Conservation (phyloP, 2,797 vertebrate species). For the Paratrypauchen microcephalus region DNA sequence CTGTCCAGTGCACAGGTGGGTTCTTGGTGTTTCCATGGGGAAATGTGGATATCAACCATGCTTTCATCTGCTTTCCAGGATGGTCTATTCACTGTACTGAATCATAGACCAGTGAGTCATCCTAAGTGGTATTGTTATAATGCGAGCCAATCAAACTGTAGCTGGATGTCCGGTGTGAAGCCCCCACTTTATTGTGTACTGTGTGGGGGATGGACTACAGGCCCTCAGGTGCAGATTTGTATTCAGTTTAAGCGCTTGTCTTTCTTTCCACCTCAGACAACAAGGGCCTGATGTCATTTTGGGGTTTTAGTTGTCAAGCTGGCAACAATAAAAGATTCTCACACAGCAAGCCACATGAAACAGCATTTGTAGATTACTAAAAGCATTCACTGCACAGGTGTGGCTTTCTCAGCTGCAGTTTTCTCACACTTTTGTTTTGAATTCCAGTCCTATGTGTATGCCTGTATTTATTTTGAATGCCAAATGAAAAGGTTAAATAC, state of each 20-base stretch:
- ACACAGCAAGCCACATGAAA: background rate
- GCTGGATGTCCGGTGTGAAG: slow-evolving; percentile 50
- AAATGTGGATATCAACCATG: slow-evolving; percentile 42
- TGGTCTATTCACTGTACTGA: slow-evolving; percentile 60
- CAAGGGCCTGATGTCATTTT: background rate
- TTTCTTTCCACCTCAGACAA: slow-evolving; percentile 11
- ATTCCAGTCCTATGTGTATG: background rate
- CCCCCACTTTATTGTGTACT: slow-evolving; percentile 11
- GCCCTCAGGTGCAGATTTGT: slow-evolving; percentile 6
- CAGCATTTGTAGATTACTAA: background rate
- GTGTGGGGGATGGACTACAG: background rate
- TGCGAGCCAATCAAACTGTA: slow-evolving; percentile 44
- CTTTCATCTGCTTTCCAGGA: slow-evolving; percentile 32
- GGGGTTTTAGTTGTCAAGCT: background rate
- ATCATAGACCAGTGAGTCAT: slow-evolving; percentile 64
- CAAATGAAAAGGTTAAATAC: background rate
- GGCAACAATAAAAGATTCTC: background rate
- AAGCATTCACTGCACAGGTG: background rate
- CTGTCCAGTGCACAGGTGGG: slow-evolving; percentile 48
- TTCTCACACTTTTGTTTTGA: background rate
- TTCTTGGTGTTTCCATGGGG: slow-evolving; percentile 53
- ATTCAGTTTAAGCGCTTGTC: background rate
- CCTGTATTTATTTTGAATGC: background rate
- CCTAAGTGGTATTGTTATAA: slow-evolving; percentile 50
- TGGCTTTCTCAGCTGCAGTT: background rate